These are phyloP conservation scores for Vanacampus margaritifer DNA, from an alignment of 2,113 vertebrate genomes.

Conservation along the genomic window DNA sequence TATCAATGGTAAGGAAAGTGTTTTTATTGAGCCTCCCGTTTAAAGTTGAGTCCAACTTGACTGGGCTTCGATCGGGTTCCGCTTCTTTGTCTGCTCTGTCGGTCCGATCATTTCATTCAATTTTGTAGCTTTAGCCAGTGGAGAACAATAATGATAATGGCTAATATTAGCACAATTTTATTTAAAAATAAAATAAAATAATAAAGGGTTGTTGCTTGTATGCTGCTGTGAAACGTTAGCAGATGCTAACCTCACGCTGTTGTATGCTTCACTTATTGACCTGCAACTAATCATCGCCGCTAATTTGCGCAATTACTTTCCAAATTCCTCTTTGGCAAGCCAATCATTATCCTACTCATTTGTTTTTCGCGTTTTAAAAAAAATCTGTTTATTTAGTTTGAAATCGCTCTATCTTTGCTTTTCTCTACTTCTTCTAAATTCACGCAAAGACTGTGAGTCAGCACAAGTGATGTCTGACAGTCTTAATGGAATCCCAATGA, in stretches of 20 bases:
- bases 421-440: background rate
- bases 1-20: background rate
- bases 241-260: background rate
- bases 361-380: background rate
- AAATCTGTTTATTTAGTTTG: background rate
- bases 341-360: background rate
- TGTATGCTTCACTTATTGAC: background rate
- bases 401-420: background rate
- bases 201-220: background rate
- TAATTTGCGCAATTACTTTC: background rate
- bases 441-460: background rate
- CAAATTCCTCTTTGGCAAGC: background rate
- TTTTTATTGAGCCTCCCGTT: background rate
- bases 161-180: no score
- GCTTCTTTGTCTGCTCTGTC: background rate
- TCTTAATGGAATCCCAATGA: background rate
- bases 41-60: background rate
- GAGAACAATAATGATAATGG: background rate
- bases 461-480: background rate
- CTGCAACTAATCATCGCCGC: no score
- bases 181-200: background rate
- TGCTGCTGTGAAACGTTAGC: background rate
- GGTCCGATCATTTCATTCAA: background rate
- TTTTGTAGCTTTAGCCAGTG: background rate
- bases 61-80: background rate